These are phyloP conservation scores for Probosciger aterrimus DNA, from an alignment of 2,113 vertebrate species.

Conservation along the genomic window DNA sequence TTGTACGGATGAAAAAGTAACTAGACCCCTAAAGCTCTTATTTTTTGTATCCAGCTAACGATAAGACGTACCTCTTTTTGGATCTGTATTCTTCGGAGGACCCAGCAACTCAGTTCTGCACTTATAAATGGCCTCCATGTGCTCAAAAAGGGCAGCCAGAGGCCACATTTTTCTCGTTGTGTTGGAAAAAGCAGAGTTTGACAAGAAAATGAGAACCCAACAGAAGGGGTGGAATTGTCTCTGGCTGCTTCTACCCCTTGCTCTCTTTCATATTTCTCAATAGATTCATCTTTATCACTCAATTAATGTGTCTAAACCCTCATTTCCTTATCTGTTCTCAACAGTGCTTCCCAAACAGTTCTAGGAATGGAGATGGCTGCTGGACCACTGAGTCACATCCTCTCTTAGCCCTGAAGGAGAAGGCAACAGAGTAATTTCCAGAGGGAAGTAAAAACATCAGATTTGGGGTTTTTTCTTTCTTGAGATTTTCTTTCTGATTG, in stretches of 20 bases:
- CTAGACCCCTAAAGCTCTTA: background rate
- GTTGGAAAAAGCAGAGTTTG: background rate
- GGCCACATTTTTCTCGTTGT: slow-evolving; percentile 7
- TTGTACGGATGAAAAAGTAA: background rate
- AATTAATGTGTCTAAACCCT: background rate
- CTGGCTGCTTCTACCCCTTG: background rate
- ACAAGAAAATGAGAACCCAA: background rate
- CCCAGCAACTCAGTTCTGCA: background rate
- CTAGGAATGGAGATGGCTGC: background rate
- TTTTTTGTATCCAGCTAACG: background rate
- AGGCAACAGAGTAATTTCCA: background rate
- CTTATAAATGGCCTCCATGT: slow-evolving; percentile 2
- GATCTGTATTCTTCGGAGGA: background rate
- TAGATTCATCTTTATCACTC: background rate
- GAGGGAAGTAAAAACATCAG: background rate
- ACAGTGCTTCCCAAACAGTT: background rate
- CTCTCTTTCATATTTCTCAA: background rate
- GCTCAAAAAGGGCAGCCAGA: slow-evolving; percentile 34
- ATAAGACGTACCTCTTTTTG: background rate
- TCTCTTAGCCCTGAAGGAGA: background rate
- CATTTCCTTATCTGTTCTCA: background rate
- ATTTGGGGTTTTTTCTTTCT: background rate
- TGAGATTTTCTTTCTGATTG: background rate
- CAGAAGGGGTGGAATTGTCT: background rate
- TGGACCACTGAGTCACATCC: accelerated